Percentiles rank a stretch among this genome's conserved stretches.
phyloP scores from a whole-genome alignment of 2,888 invertebrate genomes.

The Hirtodrosophila confusa region DNA sequence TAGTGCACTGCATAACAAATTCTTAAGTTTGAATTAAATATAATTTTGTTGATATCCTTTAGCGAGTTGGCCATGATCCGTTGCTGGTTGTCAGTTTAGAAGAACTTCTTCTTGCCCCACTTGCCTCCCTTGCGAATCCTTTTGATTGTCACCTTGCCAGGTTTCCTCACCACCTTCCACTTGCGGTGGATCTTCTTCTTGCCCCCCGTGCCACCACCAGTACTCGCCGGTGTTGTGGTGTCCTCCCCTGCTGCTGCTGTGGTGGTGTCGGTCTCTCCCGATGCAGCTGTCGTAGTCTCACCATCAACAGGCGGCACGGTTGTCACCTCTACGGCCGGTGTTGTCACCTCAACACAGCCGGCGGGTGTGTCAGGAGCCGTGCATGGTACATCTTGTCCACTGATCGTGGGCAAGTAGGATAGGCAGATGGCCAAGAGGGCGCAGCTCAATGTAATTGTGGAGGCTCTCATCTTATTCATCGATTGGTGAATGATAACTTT shows the following conservation, averaged over 20 bases:
- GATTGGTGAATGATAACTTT: conserved; percentile 21
- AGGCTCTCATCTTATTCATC: conserved; percentile 20
- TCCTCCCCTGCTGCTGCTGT: conserved; percentile 1
- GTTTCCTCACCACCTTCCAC: background rate
- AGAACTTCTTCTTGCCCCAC: conserved; percentile 1
- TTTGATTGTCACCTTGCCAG: conserved; percentile 1
- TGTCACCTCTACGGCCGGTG: background rate
- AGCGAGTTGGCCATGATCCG: background rate
- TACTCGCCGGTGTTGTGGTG: background rate
- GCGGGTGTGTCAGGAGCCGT: conserved; percentile 1
- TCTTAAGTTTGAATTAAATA: conserved; percentile 3
- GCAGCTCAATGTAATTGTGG: conserved; percentile 16
- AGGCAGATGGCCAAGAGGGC: conserved; percentile 30
- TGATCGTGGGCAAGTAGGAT: conserved; percentile 11
- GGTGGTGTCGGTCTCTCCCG: background rate
- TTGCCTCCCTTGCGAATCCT: conserved; percentile 4
- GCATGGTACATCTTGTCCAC: conserved; percentile 2
- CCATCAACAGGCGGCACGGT: background rate
- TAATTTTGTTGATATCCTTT: background rate
- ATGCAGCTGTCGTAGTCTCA: background rate
- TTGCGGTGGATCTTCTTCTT: no score
- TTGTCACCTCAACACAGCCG: background rate
- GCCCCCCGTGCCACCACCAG: no score
- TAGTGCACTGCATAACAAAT: conserved; percentile 17
- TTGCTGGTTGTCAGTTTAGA: background rate